Conservation (phyloP, 2,113 vertebrate genomes). For the Cochlearius cochlearius region DNA sequence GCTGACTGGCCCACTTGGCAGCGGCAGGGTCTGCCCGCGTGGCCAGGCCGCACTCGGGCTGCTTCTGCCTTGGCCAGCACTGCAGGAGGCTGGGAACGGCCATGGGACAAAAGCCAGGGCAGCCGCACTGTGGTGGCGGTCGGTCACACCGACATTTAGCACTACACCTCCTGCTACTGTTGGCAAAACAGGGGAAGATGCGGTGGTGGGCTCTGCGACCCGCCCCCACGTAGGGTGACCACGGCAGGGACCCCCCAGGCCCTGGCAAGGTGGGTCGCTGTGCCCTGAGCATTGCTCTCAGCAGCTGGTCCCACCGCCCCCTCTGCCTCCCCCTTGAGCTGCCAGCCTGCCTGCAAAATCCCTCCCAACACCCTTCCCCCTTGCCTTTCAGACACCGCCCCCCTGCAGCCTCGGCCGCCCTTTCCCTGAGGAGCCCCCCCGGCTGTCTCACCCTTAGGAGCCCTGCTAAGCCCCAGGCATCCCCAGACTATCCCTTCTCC, state of each 20-base stretch:
- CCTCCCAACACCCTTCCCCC: background rate
- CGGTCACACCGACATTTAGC: background rate
- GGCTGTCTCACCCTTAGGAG: background rate
- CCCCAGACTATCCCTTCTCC: background rate
- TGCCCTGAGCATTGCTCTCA: accelerated
- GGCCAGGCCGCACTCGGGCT: accelerated
- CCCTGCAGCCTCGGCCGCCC: background rate
- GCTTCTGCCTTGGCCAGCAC: background rate
- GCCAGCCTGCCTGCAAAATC: background rate
- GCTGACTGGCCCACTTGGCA: background rate
- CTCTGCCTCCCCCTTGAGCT: background rate
- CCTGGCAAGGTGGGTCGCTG: background rate
- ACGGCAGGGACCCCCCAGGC: background rate
- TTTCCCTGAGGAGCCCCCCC: background rate
- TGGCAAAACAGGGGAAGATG: accelerated
- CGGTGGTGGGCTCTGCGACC: background rate
- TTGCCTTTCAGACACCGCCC: background rate
- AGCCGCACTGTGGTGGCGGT: accelerated
- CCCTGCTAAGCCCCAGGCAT: background rate
- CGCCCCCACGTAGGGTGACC: accelerated
- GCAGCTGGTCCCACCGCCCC: background rate
- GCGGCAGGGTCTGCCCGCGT: accelerated
- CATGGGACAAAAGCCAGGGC: background rate
- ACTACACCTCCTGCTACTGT: accelerated
- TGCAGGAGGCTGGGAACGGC: background rate